These are phyloP conservation scores for Drosophila ochracea DNA, from an alignment of 2,888 invertebrate genomes.

Conservation along the genomic window DNA sequence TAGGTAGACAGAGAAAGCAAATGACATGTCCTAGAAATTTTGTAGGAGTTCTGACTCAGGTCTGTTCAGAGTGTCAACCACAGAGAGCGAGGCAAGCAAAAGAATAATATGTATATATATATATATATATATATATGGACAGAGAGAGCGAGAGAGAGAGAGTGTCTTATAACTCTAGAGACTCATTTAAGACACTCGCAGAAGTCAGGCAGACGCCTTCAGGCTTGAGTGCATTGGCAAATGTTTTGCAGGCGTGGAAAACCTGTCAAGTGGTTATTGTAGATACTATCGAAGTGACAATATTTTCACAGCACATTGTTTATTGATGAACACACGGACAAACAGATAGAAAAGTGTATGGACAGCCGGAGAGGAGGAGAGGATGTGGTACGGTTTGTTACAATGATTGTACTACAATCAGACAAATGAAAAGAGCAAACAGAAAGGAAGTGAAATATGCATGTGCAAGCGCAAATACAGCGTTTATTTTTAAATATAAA, in stretches of 20 bases:
- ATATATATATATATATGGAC: background rate
- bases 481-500: background rate
- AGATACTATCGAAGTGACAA: conserved; percentile 50
- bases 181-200: background rate
- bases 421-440: conserved; percentile 4
- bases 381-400: background rate
- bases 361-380: background rate
- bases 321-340: conserved; percentile 34
- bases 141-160: background rate
- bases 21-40: background rate
- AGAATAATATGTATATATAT: background rate
- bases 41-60: background rate
- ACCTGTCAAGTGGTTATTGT: conserved; percentile 53
- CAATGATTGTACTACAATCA: background rate
- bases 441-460: conserved; percentile 1
- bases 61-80: background rate
- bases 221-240: conserved; percentile 39
- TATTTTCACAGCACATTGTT: conserved; percentile 53
- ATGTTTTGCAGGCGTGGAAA: conserved; percentile 27
- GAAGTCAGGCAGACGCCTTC: conserved; percentile 13
- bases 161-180: background rate
- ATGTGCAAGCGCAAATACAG: background rate
- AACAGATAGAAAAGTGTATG: background rate
- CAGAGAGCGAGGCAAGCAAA: background rate
- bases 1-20: background rate